Conservation (phyloP, 2,113 vertebrate genomes). For the Toxotes chatareus region DNA sequence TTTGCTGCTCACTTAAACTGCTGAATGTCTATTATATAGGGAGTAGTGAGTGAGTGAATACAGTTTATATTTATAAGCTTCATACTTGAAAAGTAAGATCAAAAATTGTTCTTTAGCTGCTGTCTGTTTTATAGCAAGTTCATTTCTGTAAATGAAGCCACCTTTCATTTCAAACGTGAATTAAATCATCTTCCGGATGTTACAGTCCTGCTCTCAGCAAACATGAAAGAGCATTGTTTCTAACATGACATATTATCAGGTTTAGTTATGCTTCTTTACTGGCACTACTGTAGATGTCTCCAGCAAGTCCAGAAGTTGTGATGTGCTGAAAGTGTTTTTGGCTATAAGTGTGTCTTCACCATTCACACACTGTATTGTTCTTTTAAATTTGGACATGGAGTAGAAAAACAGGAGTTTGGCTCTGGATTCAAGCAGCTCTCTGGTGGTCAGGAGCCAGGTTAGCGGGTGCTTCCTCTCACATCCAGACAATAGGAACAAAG, state of each 20-base stretch:
- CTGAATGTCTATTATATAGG: not conserved
- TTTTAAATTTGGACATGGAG: not conserved
- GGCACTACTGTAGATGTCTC: not conserved
- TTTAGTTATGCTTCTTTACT: conserved; percentile 7
- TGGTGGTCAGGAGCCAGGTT: not conserved
- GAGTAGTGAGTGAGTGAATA: not conserved
- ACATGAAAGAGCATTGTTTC: not conserved
- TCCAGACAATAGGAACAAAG: conserved; percentile 62
- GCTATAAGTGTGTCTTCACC: conserved; percentile 21
- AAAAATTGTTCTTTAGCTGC: not conserved
- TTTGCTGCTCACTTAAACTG: not conserved
- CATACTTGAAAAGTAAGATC: not conserved
- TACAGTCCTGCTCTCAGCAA: not conserved
- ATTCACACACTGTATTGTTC: conserved; percentile 38
- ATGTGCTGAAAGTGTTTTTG: not conserved
- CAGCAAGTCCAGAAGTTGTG: not conserved
- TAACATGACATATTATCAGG: not conserved
- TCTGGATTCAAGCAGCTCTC: conserved; percentile 35
- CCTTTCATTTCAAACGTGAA: not conserved
- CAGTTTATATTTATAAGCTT: not conserved
- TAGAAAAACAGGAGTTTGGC: conserved; percentile 25
- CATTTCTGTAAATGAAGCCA: not conserved
- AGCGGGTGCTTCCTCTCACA: conserved; percentile 69
- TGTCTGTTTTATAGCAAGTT: not conserved
- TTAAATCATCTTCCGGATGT: not conserved